Evolutionary conservation across 2,888 invertebrate species (phyloP), one percentile per base, ranked within the genome.

Genomic region (Tyria jacobaeae): DNA sequence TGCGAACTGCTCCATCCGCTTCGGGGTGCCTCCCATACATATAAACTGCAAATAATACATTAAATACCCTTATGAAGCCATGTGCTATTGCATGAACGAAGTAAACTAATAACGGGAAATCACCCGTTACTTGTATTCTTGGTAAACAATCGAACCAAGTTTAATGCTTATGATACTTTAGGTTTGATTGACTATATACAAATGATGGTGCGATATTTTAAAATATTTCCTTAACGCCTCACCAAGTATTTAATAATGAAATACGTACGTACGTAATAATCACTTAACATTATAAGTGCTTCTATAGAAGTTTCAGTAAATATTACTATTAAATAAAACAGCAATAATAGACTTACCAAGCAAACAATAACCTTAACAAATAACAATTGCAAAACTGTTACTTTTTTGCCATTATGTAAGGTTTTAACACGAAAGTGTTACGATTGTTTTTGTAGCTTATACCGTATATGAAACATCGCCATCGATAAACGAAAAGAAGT

Each of bases 11-110:
- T 98, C 97, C 98, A 99, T 98, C 58, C 99, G 95, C 84, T 97
- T 97, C 15, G 98, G 98, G 25, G 99, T 98, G 17, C 99, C 99
- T 50, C 99, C 99, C 97, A 99, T 98, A 89, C 98, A 98, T 41
- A 99, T 98, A 91, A 98, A 99, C 98, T 99, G 92, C 48, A 92
- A 89, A 71, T 51, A 53, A 59, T 34, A n/a, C 37, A 51, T 51
- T 34, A 56, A 15, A 15, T 15, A 34, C 17, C 1, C 21, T 10
- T 31, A 12, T 12, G 2, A 12, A 44, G 12, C 21, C 10, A 12
- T 21, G 3, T 35, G 12, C 35, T 35, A 12, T 35, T 9, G 0
- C 3, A 12, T 12, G 35, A 14, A 35, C 10, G 35, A 35, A 12
- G 12, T 35, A 35, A 35, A 35, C 14, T 35, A 35, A 12, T 35